Conservation (phyloP, 1,140 invertebrate species). For the Pollicipes pollicipes region DNA sequence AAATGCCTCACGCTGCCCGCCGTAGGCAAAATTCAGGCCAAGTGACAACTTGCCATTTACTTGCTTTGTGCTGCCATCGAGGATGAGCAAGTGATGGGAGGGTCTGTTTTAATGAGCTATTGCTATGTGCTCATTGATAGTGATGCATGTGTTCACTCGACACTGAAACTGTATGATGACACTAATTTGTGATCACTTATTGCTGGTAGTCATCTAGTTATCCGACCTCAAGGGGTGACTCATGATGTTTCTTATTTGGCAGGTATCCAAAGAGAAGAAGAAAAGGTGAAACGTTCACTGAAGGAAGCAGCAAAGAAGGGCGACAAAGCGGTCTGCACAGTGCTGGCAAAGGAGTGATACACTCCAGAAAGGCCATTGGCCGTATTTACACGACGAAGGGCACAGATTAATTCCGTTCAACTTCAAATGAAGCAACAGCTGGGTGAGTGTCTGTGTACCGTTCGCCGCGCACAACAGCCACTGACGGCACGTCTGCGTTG, state of each 20-base stretch:
- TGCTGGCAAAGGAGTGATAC: constrained; percentile 85
- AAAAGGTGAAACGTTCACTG: constrained; percentile 81
- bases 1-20: too few species aligned
- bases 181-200: too few species aligned
- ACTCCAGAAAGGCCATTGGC: constrained; percentile 69
- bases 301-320: constrained; percentile 94
- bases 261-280: constrained; percentile 91
- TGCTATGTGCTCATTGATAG: constrained; percentile 4
- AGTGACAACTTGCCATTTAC: too few species aligned
- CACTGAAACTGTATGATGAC: not conserved
- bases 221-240: too few species aligned
- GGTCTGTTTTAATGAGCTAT: not conserved
- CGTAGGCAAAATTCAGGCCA: too few species aligned
- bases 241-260: constrained; percentile 13
- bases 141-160: not conserved
- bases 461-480: not conserved
- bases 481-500: too few species aligned
- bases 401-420: constrained; percentile 92
- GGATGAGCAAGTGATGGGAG: not conserved
- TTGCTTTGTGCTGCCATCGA: too few species aligned
- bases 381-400: constrained; percentile 89
- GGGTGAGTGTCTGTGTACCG: constrained; percentile 33
- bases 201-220: too few species aligned
- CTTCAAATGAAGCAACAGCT: constrained; percentile 97
- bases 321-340: constrained; percentile 81